A percentile compares a stretch with the other conserved stretches of the same genome.
phyloP scores from a whole-genome alignment of 92 coral and sea anemone species.

The Actinernus sp. region DNA sequence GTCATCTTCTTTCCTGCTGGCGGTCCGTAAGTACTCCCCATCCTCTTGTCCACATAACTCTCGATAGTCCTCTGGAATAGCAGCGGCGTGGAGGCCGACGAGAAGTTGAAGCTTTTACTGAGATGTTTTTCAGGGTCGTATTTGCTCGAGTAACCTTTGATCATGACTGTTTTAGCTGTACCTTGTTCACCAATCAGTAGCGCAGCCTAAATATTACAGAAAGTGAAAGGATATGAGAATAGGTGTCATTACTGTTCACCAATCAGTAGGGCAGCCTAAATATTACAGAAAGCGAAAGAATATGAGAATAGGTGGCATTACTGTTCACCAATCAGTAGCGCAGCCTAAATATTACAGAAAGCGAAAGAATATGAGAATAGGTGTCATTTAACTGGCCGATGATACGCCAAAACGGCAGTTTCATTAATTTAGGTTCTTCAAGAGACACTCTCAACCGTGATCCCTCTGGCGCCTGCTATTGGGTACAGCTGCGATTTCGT shows the following conservation, averaged over 20 bases:
- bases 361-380: neutral
- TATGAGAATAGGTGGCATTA: too few species aligned
- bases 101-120: conserved; percentile 95
- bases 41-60: conserved; percentile 88
- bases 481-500: too few species aligned
- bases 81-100: conserved; percentile 97
- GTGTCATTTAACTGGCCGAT: too few species aligned
- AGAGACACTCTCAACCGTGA: too few species aligned
- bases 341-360: conserved; percentile 59
- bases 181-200: conserved; percentile 98
- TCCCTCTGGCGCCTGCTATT: too few species aligned
- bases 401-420: neutral
- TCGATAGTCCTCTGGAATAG: conserved; percentile 93
- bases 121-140: conserved; percentile 92
- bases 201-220: conserved; percentile 68
- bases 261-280: conserved; percentile 91
- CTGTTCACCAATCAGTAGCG: conserved; percentile 95
- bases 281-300: neutral
- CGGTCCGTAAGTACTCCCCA: conserved; percentile 92
- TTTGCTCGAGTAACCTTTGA: conserved; percentile 91
- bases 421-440: too few species aligned
- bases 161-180: conserved; percentile 98
- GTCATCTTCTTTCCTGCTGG: conserved; percentile 95
- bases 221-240: neutral
- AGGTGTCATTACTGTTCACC: conserved; percentile 90